These are phyloP conservation scores for Eira barbara DNA, from an alignment of 2,113 vertebrate species.

Conservation along the genomic window DNA sequence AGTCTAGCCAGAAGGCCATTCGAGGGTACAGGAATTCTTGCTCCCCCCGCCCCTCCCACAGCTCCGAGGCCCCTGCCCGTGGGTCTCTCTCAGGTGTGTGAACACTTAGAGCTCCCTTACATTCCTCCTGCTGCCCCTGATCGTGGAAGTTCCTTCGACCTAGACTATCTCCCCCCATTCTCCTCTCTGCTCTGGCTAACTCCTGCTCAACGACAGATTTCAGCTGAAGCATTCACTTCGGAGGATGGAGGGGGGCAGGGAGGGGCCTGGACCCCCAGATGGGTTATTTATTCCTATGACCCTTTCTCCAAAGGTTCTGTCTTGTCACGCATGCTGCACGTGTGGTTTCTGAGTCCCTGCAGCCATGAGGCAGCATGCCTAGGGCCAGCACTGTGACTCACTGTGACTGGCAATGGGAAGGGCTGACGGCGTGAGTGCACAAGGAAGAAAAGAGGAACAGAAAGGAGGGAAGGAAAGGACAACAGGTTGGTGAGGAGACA, in stretches of 20 bases:
- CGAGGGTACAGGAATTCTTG: not conserved
- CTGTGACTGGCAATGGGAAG: not conserved
- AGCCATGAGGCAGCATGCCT: fast-evolving
- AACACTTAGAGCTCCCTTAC: not conserved
- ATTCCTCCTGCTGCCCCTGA: not conserved
- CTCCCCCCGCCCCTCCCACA: not conserved
- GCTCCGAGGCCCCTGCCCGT: not conserved
- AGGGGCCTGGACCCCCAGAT: not conserved
- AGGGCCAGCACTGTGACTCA: not conserved
- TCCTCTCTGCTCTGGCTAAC: not conserved
- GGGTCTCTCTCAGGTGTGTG: not conserved
- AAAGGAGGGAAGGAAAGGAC: not conserved
- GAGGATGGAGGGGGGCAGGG: no score
- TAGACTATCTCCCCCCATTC: constrained; percentile 45
- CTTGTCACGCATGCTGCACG: not conserved
- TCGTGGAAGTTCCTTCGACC: not conserved
- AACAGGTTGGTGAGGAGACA: not conserved
- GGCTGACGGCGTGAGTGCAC: not conserved
- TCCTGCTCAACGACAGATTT: not conserved
- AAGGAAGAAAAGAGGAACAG: not conserved
- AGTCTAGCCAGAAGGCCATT: not conserved
- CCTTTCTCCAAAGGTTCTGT: not conserved
- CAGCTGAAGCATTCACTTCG: not conserved
- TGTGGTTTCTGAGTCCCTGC: not conserved
- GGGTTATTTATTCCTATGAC: not conserved